phyloP scores from a whole-genome alignment of 2,113 vertebrate species.

The Xyliphius kryptos region DNA sequence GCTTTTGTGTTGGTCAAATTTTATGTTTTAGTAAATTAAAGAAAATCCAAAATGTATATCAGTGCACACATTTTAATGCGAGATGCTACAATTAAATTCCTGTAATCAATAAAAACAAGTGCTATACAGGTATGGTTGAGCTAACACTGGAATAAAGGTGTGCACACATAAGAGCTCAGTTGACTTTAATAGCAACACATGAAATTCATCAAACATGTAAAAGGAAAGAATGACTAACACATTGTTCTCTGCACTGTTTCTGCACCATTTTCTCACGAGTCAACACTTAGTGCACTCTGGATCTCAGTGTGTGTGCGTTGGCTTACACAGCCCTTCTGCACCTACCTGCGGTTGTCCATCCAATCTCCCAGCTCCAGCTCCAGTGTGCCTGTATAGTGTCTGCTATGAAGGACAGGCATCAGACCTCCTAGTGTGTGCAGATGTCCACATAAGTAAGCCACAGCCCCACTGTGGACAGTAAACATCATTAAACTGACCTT shows the following conservation, averaged over 20 bases:
- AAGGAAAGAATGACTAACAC: no score
- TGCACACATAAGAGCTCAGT: background rate
- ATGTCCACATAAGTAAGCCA: conserved; percentile 92
- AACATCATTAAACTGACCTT: no score
- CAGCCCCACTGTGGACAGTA: conserved; percentile 70
- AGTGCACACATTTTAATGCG: no score
- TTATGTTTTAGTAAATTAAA: no score
- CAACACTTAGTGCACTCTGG: background rate
- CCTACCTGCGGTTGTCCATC: conserved; percentile 87
- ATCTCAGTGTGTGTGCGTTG: background rate
- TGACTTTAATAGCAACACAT: background rate
- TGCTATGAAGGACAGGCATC: conserved; percentile 84
- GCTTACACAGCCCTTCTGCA: background rate
- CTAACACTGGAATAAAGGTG: background rate
- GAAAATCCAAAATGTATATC: no score
- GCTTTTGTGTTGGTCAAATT: no score
- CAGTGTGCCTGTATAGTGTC: conserved; percentile 79
- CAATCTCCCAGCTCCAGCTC: conserved; percentile 95
- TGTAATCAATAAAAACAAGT: no score
- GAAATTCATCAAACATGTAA: background rate
- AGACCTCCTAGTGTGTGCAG: conserved; percentile 87
- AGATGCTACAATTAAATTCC: no score
- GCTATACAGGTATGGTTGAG: no score
- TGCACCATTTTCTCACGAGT: background rate
- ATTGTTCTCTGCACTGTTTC: background rate